Evolutionary conservation across 2,113 vertebrate species (phyloP).

Genomic region (Clarias batrachus): DNA sequence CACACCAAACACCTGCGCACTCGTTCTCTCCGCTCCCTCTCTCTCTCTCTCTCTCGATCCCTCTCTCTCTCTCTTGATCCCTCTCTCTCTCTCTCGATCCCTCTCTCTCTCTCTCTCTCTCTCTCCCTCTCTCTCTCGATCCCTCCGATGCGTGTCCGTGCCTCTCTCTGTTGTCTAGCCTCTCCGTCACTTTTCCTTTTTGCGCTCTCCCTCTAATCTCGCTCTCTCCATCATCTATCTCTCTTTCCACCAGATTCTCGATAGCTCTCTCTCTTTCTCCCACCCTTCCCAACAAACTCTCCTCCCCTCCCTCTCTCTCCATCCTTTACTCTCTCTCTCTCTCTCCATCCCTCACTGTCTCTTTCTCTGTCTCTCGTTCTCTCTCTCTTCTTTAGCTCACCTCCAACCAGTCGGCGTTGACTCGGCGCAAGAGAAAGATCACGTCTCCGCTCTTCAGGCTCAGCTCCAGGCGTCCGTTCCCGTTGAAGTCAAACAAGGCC

Average conservation of each 20-base stretch:
- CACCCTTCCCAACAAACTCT: constrained; percentile 1
- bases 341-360: constrained; percentile 54
- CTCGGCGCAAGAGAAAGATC: constrained; percentile 89
- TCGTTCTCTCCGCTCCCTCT: constrained; percentile 31
- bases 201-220: not conserved
- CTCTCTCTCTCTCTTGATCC: not conserved
- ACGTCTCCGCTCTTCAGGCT: constrained; percentile 87
- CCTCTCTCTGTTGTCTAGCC: not conserved
- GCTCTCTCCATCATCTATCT: not conserved
- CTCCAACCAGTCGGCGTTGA: constrained; percentile 96
- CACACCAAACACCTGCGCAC: constrained; percentile 30
- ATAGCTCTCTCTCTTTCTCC: constrained; percentile 13
- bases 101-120: constrained; percentile 19
- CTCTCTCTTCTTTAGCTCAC: constrained; percentile 71
- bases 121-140: not conserved
- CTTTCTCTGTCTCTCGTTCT: constrained; percentile 51
- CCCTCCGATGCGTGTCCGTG: not conserved
- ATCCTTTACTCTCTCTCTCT: constrained; percentile 24
- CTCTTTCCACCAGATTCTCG: not conserved
- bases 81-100: constrained; percentile 11
- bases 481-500: constrained; percentile 91
- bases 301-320: constrained; percentile 5
- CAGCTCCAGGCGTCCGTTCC: constrained; percentile 82
- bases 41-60: constrained; percentile 33
- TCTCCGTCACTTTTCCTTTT: constrained; percentile 10